Conservation (phyloP, 1,140 invertebrate genomes). For the Rhopalosiphum padi region DNA sequence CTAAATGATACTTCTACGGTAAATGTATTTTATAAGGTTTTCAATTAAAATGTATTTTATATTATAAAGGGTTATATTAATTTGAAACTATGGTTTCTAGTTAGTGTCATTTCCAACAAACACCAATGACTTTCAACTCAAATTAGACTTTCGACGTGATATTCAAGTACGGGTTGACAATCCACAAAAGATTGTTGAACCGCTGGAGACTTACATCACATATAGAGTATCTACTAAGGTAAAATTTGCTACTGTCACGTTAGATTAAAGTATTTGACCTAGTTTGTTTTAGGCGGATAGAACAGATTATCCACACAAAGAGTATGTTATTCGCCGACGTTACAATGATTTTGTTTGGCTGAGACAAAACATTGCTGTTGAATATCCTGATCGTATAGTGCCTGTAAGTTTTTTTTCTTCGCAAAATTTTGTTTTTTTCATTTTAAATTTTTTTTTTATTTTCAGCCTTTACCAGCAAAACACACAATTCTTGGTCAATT, state of each 20-base stretch:
- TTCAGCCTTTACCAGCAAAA: constrained; percentile 76
- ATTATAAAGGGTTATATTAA: not conserved
- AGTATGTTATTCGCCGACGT: constrained; percentile 74
- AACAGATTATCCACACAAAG: constrained; percentile 72
- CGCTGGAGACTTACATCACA: constrained; percentile 78
- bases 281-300: constrained; percentile 68
- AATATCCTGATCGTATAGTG: constrained; percentile 74
- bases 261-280: constrained; percentile 25
- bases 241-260: constrained; percentile 10
- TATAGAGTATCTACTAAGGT: constrained; percentile 71
- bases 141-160: constrained; percentile 63
- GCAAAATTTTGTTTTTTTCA: not conserved
- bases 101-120: constrained; percentile 25
- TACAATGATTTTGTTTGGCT: constrained; percentile 83
- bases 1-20: constrained; percentile 14
- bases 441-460: constrained; percentile 11
- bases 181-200: constrained; percentile 80
- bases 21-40: not conserved
- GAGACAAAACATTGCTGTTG: constrained; percentile 72
- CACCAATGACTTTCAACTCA: not conserved
- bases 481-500: constrained; percentile 75
- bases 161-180: constrained; percentile 76
- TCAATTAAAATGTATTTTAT: not conserved
- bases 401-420: constrained; percentile 68
- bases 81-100: not conserved